A percentile compares a stretch with the other conserved stretches of the same genome.
These are phyloP conservation scores for Glossophaga mutica DNA, from an alignment of 2,797 vertebrate genomes.

Conservation along the genomic window DNA sequence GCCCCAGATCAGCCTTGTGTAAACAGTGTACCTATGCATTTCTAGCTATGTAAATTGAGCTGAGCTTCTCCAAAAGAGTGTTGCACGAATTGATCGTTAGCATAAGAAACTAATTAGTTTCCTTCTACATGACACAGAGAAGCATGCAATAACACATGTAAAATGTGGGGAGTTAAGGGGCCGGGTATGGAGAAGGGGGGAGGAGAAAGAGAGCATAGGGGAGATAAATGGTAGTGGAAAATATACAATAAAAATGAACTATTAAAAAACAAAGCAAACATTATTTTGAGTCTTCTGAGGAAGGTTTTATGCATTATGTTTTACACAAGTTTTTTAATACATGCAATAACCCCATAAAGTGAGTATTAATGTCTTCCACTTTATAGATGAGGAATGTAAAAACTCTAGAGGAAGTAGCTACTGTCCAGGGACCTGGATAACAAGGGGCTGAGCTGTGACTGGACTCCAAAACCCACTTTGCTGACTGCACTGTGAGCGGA, in stretches of 20 bases:
- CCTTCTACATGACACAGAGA: neutral
- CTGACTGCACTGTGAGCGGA: neutral
- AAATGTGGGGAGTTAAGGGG: neutral
- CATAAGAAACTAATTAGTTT: conserved; percentile 13
- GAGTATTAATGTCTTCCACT: neutral
- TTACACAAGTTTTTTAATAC: neutral
- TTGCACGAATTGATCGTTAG: neutral
- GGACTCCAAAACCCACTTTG: neutral
- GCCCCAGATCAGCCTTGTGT: neutral
- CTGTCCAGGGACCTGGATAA: neutral
- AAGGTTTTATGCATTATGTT: neutral
- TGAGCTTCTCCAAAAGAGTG: neutral
- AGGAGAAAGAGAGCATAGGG: neutral
- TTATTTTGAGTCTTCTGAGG: neutral
- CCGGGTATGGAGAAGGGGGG: no score
- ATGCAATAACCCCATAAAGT: neutral
- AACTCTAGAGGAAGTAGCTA: neutral
- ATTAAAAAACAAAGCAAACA: neutral
- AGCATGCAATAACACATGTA: neutral
- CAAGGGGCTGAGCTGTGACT: neutral
- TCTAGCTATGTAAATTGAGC: neutral
- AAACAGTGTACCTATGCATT: neutral
- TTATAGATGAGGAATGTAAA: neutral
- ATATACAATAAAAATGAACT: neutral
- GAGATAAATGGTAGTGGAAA: neutral